A percentile compares a stretch with the other conserved stretches of the same genome.
These are phyloP conservation scores for Antennarius striatus DNA, from an alignment of 2,113 vertebrate genomes.

Conservation along the genomic window DNA sequence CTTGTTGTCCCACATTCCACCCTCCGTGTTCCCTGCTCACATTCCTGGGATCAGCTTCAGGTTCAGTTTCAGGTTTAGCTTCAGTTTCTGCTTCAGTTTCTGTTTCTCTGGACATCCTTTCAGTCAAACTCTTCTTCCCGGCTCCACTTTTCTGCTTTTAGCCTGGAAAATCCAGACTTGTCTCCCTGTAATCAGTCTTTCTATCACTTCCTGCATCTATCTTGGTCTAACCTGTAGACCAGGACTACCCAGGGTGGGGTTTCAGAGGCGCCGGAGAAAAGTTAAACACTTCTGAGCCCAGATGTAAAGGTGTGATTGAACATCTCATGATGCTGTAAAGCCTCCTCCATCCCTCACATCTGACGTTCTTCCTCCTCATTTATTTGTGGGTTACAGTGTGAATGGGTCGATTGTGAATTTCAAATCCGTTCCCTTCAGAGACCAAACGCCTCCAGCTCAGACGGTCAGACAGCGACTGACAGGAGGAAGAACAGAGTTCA, in stretches of 20 bases:
- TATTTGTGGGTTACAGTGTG: slow-evolving; percentile 42
- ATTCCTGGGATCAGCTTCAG: slow-evolving; percentile 42
- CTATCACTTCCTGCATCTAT: not conserved
- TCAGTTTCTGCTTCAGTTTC: not conserved
- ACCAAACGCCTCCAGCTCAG: not conserved
- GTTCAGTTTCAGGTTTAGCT: slow-evolving; percentile 24
- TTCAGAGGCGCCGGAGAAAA: not conserved
- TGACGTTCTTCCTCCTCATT: slow-evolving; percentile 41
- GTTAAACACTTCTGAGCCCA: not conserved
- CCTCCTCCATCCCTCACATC: slow-evolving; percentile 15
- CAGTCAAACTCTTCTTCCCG: not conserved
- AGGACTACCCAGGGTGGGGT: slow-evolving; percentile 42
- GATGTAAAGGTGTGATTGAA: not conserved
- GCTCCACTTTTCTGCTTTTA: not conserved
- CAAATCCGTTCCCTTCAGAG: not conserved
- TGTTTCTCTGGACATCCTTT: not conserved
- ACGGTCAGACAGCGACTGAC: not conserved
- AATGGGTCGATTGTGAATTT: not conserved
- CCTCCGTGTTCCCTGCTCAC: slow-evolving; percentile 26
- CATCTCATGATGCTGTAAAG: not conserved
- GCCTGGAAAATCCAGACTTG: not conserved
- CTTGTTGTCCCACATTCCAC: not conserved
- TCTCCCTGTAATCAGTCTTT: not conserved
- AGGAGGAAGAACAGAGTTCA: not conserved
- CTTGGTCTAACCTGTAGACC: not conserved